Evolutionary conservation across 2,113 vertebrate genomes (phyloP), one percentile per base, ranked within the genome.

Genomic region (Ondatra zibethicus): DNA sequence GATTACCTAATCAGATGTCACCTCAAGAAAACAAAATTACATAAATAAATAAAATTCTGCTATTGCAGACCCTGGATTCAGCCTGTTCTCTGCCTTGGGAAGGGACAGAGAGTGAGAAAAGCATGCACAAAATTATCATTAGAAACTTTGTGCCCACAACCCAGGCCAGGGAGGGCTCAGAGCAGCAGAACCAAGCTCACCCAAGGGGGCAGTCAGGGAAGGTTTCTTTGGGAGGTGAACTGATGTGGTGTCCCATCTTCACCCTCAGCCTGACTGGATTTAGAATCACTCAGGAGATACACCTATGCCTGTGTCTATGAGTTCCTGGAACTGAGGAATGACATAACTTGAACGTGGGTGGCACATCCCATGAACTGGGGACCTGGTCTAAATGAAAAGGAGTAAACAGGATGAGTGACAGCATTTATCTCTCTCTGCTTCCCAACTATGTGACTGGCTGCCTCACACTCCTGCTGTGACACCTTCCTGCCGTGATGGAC

Each of bases 371-470:
- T 12, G 39, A 61, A 9, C 16, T 5, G 82, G 16, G 39, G 42
- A 33, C 61, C 39, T 47, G 9, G 39, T 33, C 8, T 45, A 8
- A 66, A 66, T 66, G 29, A 33, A 65, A 45, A 61, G 14, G 14
- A 45, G 27, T 6, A 45, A 45, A 3, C 33, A 45, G 36, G 47
- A 16, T 33, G 61, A 21, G 61, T 0, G 19, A 4, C 1, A 12
- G 16, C 4, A 45, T 31, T 25, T 16, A 21, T 76, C 42, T 78
- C 81, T 29, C 81, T 85, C 61, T 85, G 82, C 61, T 65, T 47
- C 29, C 39, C 2, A 0, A 3, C 61, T 45, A 17, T 2, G 17
- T 33, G 82, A 45, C 39, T 5, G 1, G 39, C 39, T 29, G 3
- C 61, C 39, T 45, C 58, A 65, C 7, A 39, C 36, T 39, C 23